Conservation (phyloP, 2,113 vertebrate genomes). For the Proteles cristata region DNA sequence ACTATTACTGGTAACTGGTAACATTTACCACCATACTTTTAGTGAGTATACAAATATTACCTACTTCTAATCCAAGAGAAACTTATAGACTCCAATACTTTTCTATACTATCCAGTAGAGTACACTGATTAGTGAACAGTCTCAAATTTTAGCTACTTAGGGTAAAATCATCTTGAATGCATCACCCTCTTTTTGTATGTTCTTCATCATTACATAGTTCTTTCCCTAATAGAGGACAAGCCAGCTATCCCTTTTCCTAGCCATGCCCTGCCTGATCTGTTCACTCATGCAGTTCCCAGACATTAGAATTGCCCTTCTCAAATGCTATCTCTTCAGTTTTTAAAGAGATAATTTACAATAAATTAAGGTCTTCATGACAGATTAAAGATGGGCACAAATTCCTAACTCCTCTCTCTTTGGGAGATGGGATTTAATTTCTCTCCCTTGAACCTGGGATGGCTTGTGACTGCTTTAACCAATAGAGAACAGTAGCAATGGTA, state of each 20-base stretch:
- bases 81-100: not conserved
- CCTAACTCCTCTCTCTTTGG: not conserved
- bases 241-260: not conserved
- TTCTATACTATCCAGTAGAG: not conserved
- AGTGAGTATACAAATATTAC: not conserved
- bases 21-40: not conserved
- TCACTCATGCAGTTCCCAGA: not conserved
- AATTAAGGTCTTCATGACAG: not conserved
- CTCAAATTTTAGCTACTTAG: not conserved
- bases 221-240: not conserved
- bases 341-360: not conserved
- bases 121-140: not conserved
- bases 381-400: not conserved
- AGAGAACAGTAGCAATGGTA: not conserved
- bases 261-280: not conserved
- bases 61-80: not conserved
- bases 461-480: not conserved
- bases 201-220: not conserved
- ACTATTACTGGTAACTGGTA: not conserved
- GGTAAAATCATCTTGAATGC: not conserved
- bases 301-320: not conserved
- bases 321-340: not conserved
- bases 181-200: not conserved
- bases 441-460: not conserved
- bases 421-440: not conserved